Base-by-base conservation (phyloP, 2,797 vertebrate species). In the Zalophus californianus region DNA sequence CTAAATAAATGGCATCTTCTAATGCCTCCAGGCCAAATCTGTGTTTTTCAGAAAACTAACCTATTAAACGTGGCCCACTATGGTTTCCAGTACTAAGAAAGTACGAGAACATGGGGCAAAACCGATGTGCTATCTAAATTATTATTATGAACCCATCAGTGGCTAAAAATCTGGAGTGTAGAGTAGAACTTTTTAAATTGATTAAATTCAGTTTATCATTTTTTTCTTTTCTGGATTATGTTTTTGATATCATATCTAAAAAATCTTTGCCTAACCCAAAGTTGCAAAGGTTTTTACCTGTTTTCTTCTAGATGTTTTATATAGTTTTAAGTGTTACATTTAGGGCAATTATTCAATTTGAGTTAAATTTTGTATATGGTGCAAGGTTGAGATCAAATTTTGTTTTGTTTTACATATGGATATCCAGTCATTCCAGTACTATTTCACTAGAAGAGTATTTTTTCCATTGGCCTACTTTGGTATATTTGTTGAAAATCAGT, bases 321-420 rank as follows among this genome's bases (percentile, higher is more conserved):
- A 32, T 62, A 72, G 58, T 85, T 94, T 94, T 38, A 87, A 3
- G 9, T 29, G 52, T 93, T 94, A 82, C 44, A 38, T 90, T 92
- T 86, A 96, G 7, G 6, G 5, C 73, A 85, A 2, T 50, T 91
- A 52, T 13, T 25, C 20, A n/a, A 54, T 83, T 93, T 73, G 23
- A 77, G 48, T 62, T 86, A 54, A 72, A 1, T 84, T 91, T 88
- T 52, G 3, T 38, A 72, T 75, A 60, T 77, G 8, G n/a, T 54
- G 7, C 50, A 66, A 50, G 23, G 38, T 60, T 58, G 23, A 91
- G 54, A 77, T 78, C 32, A 72, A 95, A 25, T 64, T 89, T 89
- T 54, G 1, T 70, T 89, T 86, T 68, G 21, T 60, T 64, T 82
- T 89, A 62, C 16, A 35, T 64, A 64, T 60, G 25, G 2, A 35